Conservation (phyloP, 2,888 invertebrate genomes). For the Drosophila acutilabella region DNA sequence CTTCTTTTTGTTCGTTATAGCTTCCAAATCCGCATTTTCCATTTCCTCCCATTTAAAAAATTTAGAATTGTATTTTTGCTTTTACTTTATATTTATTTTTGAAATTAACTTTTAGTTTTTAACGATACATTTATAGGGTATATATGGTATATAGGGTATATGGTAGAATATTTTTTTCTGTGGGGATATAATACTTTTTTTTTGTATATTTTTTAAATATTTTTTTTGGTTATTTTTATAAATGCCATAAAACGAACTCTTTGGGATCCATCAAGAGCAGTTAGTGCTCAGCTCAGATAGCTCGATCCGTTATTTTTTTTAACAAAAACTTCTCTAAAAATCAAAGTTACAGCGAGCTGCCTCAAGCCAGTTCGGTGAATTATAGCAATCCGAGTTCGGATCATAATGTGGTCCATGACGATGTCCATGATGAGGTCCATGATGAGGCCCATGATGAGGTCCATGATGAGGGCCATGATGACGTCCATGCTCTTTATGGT, state of each 20-base stretch:
- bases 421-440: constrained; percentile 15
- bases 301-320: neutral
- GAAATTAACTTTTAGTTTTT: neutral
- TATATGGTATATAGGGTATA: neutral
- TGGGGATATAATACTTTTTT: constrained; percentile 5
- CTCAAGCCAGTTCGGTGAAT: neutral
- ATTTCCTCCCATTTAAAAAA: neutral
- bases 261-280: neutral
- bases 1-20: too few species aligned
- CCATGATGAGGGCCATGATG: constrained; percentile 19
- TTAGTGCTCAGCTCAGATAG: neutral
- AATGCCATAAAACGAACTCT: constrained; percentile 12
- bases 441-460: neutral
- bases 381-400: neutral
- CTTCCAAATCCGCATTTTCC: neutral
- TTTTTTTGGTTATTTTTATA: constrained; percentile 16
- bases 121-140: neutral
- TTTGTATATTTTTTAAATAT: neutral
- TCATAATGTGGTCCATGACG: constrained; percentile 14
- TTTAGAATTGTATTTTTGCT: neutral
- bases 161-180: neutral
- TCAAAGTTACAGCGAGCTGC: neutral
- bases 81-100: constrained; percentile 14
- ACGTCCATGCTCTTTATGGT: constrained; percentile 1
- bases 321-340: too few species aligned